A percentile compares a stretch with the other conserved stretches of the same genome.
Evolutionary conservation across 2,797 vertebrate genomes (phyloP).

Genomic region (Austrolebias charrua): DNA sequence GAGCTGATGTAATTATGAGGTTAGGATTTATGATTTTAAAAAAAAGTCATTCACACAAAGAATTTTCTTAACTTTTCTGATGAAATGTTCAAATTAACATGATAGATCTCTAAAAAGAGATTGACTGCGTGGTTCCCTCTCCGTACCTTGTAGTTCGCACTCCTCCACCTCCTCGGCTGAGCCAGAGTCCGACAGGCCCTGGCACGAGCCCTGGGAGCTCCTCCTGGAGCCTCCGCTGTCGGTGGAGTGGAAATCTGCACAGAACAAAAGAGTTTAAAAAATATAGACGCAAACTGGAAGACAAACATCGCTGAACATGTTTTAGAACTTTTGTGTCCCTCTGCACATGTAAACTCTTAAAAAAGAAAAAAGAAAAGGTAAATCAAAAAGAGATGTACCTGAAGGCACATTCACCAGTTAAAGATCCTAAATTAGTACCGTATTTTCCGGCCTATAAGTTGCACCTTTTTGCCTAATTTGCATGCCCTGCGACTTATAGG

Average conservation of each 20-base stretch:
- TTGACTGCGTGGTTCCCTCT: slow-evolving; percentile 10
- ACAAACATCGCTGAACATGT: background rate
- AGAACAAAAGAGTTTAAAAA: background rate
- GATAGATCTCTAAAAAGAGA: too few species aligned
- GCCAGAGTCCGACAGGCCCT: slow-evolving; percentile 86
- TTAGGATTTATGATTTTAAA: slow-evolving; percentile 37
- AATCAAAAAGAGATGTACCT: too few species aligned
- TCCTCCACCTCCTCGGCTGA: slow-evolving; percentile 91
- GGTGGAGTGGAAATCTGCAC: slow-evolving; percentile 82
- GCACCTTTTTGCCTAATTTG: too few species aligned
- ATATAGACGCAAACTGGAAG: background rate
- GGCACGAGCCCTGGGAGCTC: slow-evolving; percentile 87
- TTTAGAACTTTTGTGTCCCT: too few species aligned
- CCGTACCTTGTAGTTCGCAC: slow-evolving; percentile 88
- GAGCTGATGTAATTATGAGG: slow-evolving; percentile 17
- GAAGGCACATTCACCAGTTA: too few species aligned
- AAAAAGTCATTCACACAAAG: slow-evolving; percentile 12
- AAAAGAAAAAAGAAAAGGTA: too few species aligned
- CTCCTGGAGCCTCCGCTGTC: slow-evolving; percentile 87
- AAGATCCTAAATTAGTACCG: too few species aligned
- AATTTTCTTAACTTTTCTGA: background rate
- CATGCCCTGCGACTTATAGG: too few species aligned
- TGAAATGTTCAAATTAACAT: background rate
- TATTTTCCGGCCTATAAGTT: too few species aligned
- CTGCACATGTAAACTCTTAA: too few species aligned